Evolutionary conservation across 2,797 vertebrate species (phyloP), one percentile per base, ranked within the genome.

Genomic region (Paratrypauchen microcephalus): DNA sequence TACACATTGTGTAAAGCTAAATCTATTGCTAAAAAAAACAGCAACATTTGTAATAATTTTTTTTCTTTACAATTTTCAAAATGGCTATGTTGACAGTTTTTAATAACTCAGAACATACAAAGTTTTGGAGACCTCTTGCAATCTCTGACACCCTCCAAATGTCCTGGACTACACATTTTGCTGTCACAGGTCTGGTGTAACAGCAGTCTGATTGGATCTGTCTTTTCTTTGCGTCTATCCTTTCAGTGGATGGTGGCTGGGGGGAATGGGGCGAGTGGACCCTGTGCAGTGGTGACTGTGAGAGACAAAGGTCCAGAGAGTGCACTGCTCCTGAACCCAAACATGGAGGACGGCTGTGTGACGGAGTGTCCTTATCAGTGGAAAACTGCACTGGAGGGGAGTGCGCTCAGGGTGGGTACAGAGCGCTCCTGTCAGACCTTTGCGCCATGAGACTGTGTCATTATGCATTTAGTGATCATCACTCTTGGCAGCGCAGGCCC

Each of bases 371-470:
- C 26, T 90, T 97, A 60, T 95, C 96, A 36, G 92, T 92, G 0
- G 95, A 97, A 79, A 99, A 98, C 85, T 99, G 97, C 93, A 99
- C 97, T 0, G 96, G 97, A n/a, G 96, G 96, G 36, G 93, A 97
- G 1, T 99, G 97, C 89, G 94, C 95, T 55, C 94, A 97, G 92
- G 95, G 97, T 98, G 91, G 67, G 92, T 90, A 23, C 18, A 56
- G 77, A 58, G 16, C 63, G 75, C 83, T 54, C 71, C 66, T 68
- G 69, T 76, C 76, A 66, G n/a, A 50, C 41, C 48, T 24, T 67
- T 70, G 72, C 71, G 73, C 67, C 74, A 62, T 6, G 64, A 55
- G 73, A 73, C 66, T 69, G 66, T 69, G 74, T 80, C 75, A 69
- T 80, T 65, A 71, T 60, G 71, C 63, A 82, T 76, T 81, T 73